phyloP scores from a whole-genome alignment of 2,113 vertebrate genomes.

The Lophius piscatorius region DNA sequence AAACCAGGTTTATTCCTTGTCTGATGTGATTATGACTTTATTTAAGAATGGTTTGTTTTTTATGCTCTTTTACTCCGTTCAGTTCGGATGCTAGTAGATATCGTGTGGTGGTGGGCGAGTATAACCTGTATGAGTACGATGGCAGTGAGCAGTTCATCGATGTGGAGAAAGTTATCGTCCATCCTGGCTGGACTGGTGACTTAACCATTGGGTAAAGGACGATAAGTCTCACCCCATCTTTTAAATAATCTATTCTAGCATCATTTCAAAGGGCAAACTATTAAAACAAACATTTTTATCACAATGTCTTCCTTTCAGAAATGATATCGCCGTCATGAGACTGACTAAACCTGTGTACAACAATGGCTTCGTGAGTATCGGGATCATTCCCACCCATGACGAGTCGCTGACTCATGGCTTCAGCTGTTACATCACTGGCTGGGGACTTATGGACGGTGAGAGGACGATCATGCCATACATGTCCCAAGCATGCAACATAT shows the following conservation, averaged over 20 bases:
- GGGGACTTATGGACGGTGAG: slow-evolving; percentile 72
- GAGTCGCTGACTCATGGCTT: slow-evolving; percentile 56
- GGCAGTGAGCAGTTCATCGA: slow-evolving; percentile 63
- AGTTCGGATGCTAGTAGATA: slow-evolving; percentile 53
- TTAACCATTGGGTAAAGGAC: slow-evolving; percentile 61
- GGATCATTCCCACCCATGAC: slow-evolving; percentile 32
- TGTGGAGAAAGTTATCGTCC: slow-evolving; percentile 58
- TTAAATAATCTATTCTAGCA: too few relatives aligned
- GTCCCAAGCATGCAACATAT: background rate
- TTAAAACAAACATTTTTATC: background rate
- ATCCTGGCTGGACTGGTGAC: slow-evolving; percentile 57
- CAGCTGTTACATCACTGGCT: slow-evolving; percentile 74
- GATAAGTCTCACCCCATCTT: too few relatives aligned
- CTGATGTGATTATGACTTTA: background rate
- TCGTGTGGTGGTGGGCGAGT: slow-evolving; percentile 70
- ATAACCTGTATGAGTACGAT: slow-evolving; percentile 59
- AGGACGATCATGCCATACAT: background rate
- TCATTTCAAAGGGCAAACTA: background rate
- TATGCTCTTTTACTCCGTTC: background rate
- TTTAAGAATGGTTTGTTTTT: background rate
- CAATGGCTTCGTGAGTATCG: slow-evolving; percentile 59
- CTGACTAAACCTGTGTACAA: slow-evolving; percentile 40
- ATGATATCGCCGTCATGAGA: slow-evolving; percentile 74
- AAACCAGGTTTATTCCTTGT: too few relatives aligned
- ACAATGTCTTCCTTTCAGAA: slow-evolving; percentile 64